Conservation (phyloP, 2,888 invertebrate genomes). For the Chaitophorus viminalis region DNA sequence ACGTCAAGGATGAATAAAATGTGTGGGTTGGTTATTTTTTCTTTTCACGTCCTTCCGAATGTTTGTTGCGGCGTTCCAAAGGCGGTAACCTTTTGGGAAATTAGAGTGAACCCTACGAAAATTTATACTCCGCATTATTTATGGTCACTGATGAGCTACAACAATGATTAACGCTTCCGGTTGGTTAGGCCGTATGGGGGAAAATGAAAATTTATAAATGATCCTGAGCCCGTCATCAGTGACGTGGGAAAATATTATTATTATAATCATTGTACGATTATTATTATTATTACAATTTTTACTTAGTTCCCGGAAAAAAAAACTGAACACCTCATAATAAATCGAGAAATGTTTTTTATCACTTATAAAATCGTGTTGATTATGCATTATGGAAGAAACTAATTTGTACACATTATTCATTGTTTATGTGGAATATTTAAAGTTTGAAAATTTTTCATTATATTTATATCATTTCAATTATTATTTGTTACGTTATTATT, state of each 20-base stretch:
- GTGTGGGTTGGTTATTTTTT: not conserved
- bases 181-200: not conserved
- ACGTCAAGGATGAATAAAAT: not conserved
- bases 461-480: too few relatives aligned
- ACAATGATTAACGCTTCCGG: constrained; percentile 57
- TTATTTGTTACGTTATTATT: too few relatives aligned
- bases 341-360: too few relatives aligned
- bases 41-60: not conserved
- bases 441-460: too few relatives aligned
- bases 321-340: not conserved
- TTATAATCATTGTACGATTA: not conserved
- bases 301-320: not conserved
- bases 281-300: constrained; percentile 5
- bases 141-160: constrained; percentile 54
- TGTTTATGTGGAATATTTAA: too few relatives aligned
- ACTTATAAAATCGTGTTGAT: too few relatives aligned
- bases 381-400: too few relatives aligned
- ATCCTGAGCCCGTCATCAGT: not conserved
- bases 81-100: constrained; percentile 57
- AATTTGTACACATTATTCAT: too few relatives aligned
- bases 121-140: constrained; percentile 43
- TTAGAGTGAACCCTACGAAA: constrained; percentile 29
- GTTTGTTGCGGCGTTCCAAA: not conserved
- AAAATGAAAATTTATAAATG: constrained; percentile 42
- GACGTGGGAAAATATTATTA: not conserved